Conservation (phyloP, 2,797 vertebrate species). For the Sebastiscus albofasciatus region DNA sequence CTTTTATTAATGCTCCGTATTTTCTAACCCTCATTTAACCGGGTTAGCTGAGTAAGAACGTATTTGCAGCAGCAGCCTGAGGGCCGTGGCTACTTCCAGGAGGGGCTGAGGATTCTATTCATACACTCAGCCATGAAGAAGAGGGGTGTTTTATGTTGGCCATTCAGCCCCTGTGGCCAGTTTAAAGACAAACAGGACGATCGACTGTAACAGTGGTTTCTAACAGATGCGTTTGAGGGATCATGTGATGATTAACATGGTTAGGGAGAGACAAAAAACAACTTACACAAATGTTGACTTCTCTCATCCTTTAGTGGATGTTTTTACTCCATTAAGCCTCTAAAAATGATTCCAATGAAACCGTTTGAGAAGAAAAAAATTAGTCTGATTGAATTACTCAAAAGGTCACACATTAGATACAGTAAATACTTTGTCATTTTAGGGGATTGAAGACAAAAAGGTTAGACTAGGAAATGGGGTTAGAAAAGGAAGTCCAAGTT, state of each 20-base stretch:
- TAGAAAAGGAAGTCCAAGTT: too few relatives aligned
- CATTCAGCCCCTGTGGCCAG: neutral
- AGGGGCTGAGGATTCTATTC: neutral
- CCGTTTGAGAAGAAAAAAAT: neutral
- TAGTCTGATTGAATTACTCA: too few relatives aligned
- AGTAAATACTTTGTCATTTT: neutral
- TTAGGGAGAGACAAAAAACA: neutral
- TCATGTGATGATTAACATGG: neutral
- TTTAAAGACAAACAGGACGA: neutral
- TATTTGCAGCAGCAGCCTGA: constrained; percentile 15
- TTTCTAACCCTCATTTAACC: constrained; percentile 25
- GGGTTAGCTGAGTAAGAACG: constrained; percentile 2
- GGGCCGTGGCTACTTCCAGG: constrained; percentile 1
- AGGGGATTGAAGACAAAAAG: neutral
- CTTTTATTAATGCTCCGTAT: constrained; percentile 24
- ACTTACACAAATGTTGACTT: neutral
- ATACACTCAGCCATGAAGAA: neutral
- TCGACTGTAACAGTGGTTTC: neutral
- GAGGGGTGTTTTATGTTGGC: neutral
- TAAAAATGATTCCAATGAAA: neutral
- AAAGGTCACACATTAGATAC: too few relatives aligned
- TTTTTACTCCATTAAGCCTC: neutral
- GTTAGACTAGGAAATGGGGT: too few relatives aligned
- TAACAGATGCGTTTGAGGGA: neutral
- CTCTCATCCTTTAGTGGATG: neutral